A percentile compares a stretch with the other conserved stretches of the same genome.
phyloP scores from a whole-genome alignment of 2,113 vertebrate species.

The Glareola pratincola region DNA sequence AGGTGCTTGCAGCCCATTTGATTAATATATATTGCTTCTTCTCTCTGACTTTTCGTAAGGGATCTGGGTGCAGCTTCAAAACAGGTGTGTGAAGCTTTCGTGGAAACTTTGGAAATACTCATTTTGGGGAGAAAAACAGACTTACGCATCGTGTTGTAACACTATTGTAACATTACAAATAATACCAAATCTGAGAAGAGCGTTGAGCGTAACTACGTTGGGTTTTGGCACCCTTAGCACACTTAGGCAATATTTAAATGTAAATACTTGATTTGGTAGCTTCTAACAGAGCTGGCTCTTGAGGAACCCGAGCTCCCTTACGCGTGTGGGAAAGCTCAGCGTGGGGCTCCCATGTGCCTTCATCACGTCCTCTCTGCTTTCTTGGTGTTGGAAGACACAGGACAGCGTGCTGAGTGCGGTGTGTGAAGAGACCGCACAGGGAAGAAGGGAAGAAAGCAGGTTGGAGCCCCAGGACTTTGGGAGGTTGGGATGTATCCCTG shows the following conservation, averaged over 20 bases:
- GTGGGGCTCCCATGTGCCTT: background rate
- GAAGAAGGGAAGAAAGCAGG: background rate
- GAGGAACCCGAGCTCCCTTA: background rate
- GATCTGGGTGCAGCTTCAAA: background rate
- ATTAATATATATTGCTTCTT: background rate
- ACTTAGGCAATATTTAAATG: constrained; percentile 46
- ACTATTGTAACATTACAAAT: background rate
- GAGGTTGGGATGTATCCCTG: background rate
- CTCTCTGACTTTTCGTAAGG: no score
- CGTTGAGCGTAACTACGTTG: background rate
- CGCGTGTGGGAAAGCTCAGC: background rate
- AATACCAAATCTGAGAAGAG: background rate
- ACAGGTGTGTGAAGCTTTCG: background rate
- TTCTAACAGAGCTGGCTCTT: constrained; percentile 18
- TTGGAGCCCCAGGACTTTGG: background rate
- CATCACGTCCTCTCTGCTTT: background rate
- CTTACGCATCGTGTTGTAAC: no score
- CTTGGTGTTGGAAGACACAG: background rate
- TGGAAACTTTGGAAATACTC: background rate
- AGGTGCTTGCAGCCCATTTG: background rate
- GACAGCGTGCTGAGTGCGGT: background rate
- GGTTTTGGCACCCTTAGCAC: constrained; percentile 52
- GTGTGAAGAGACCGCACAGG: background rate
- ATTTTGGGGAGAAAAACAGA: background rate
- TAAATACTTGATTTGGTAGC: constrained; percentile 47